phyloP scores from a whole-genome alignment of 2,113 vertebrate species.

The Terrapene triunguis region DNA sequence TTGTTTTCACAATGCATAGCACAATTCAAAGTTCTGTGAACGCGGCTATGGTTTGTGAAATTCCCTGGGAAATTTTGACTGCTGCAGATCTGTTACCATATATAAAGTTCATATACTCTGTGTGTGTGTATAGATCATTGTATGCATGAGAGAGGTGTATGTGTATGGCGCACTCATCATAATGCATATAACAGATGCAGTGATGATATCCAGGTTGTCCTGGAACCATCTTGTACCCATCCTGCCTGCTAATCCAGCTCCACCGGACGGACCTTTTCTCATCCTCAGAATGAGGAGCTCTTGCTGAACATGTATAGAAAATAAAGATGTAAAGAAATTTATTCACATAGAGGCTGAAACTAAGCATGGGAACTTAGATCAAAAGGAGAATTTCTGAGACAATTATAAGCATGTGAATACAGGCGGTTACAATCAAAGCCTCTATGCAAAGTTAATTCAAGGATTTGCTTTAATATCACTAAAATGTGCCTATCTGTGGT shows the following conservation, averaged over 20 bases:
- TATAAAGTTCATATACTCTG: background rate
- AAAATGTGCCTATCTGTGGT: background rate
- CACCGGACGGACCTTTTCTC: conserved; percentile 23
- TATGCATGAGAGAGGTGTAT: background rate
- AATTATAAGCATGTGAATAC: background rate
- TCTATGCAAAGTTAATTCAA: background rate
- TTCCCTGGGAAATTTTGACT: background rate
- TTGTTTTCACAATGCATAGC: background rate
- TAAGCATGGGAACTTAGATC: background rate
- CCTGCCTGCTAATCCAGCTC: conserved; percentile 34
- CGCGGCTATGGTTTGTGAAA: background rate
- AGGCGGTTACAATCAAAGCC: background rate
- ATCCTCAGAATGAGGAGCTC: background rate
- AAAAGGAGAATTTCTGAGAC: background rate
- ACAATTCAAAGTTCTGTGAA: background rate
- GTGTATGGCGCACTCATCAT: background rate
- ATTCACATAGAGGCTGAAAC: conserved; percentile 8
- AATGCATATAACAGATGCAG: background rate
- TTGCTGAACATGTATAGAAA: conserved; percentile 14
- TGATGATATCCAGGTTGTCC: background rate
- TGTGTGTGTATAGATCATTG: background rate
- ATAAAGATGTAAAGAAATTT: background rate
- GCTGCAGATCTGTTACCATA: background rate
- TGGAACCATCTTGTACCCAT: conserved; percentile 19
- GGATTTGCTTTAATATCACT: background rate